phyloP scores from a whole-genome alignment of 1,140 invertebrate species.

The Drosophila varians region DNA sequence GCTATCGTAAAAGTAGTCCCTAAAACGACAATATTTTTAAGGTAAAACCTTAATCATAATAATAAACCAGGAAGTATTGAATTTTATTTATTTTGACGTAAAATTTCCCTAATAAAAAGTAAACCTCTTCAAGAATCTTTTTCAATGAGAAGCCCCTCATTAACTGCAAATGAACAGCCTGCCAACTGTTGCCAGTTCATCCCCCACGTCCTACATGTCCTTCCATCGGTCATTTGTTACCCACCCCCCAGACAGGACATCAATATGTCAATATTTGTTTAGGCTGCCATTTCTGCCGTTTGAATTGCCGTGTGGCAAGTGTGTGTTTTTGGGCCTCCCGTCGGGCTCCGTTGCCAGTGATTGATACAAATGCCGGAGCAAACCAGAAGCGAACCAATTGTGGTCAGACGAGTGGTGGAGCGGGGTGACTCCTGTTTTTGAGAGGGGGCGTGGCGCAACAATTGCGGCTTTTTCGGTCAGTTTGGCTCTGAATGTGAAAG shows the following conservation, averaged over 20 bases:
- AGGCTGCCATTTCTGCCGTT: slow-evolving; percentile 49
- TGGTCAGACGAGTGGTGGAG: slow-evolving; percentile 42
- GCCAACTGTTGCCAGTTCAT: slow-evolving; percentile 61
- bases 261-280: slow-evolving; percentile 72
- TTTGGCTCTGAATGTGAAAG: slow-evolving; percentile 39
- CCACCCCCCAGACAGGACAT: slow-evolving; percentile 8
- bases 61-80: too few relatives aligned
- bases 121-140: background rate
- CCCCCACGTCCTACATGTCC: background rate
- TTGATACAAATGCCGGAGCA: slow-evolving; percentile 64
- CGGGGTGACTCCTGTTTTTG: background rate
- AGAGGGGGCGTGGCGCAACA: slow-evolving; percentile 39
- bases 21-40: slow-evolving; percentile 28
- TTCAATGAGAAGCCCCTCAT: background rate
- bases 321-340: slow-evolving; percentile 47
- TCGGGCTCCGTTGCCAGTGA: slow-evolving; percentile 50
- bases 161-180: slow-evolving; percentile 33
- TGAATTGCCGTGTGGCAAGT: slow-evolving; percentile 75
- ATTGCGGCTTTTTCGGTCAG: slow-evolving; percentile 73
- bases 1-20: slow-evolving; percentile 84
- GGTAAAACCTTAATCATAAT: too few relatives aligned
- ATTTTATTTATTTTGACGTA: too few relatives aligned
- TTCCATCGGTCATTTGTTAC: slow-evolving; percentile 5
- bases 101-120: too few relatives aligned
- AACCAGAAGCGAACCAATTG: slow-evolving; percentile 52